Base-by-base conservation (phyloP, 2,888 invertebrate genomes). In the Andrena marginata region DNA sequence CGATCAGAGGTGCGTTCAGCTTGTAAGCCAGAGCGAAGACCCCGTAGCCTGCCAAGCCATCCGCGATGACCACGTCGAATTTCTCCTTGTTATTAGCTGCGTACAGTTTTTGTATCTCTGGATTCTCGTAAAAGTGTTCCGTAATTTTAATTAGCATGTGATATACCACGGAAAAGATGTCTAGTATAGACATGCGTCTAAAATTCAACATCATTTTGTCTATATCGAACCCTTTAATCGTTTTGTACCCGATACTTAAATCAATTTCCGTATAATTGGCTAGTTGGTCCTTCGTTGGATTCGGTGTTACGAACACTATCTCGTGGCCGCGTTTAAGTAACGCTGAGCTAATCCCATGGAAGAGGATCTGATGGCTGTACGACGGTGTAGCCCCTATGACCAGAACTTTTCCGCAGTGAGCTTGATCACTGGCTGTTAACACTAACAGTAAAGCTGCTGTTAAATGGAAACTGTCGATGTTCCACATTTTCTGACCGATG, bases 291-390 rank as follows among this genome's bases (percentile, higher is more conserved):
- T 64, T 75, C 16, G 64, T 29, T 2, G 95, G 95, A 87, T 94
- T 89, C 3, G 95, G 91, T 1, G 95, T 95, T 23, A 95, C 71
- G 0, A 95, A 89, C 1, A 94, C 94, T 2, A 95, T 74, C 78
- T 95, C 91, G 81, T 95, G 95, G 16, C 95, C 95, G 80, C 94
- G 91, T 71, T 92, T 89, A 0, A 94, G 93, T 56, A 95, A 89
- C 48, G 94, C 94, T 48, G 92, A 89, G 83, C 94, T 93, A 13
- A 95, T 88, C 2, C 94, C 93, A 31, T 93, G 92, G 91, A 92
- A 94, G 5, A 94, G 93, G 0, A 93, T 87, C 89, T 95, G 95
- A 83, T 95, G 95, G 84, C 95, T 95, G 77, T 93, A 92, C 20
- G 94, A 94, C 2, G 95, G 94, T 2, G 94, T 91, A 31, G 94